Conservation (phyloP, 2,797 vertebrate species). For the Buphagus erythrorhynchus region DNA sequence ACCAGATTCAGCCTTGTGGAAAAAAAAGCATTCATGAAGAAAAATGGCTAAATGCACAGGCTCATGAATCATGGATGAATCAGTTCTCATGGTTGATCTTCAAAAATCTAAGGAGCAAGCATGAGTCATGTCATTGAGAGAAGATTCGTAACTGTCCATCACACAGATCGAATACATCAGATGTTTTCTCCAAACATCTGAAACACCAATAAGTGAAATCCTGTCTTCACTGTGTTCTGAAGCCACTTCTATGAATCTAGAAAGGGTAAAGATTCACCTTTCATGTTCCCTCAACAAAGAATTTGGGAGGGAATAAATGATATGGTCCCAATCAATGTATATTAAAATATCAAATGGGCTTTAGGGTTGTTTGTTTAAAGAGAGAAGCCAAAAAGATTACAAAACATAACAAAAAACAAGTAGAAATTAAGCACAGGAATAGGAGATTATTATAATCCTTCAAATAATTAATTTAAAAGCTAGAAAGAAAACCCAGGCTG, state of each 20-base stretch:
- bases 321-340: neutral
- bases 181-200: neutral
- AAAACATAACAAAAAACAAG: neutral
- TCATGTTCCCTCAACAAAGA: neutral
- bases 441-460: neutral
- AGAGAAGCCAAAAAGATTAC: neutral
- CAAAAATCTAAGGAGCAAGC: conserved; percentile 12
- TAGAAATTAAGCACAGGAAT: neutral
- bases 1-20: neutral
- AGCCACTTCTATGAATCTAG: neutral
- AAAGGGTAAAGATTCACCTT: neutral
- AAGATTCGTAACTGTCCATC: neutral
- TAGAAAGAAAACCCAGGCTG: neutral
- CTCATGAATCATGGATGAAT: conserved; percentile 58
- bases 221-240: neutral
- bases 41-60: conserved; percentile 26
- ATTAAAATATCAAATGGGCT: neutral
- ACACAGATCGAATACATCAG: neutral
- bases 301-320: neutral
- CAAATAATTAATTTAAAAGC: neutral
- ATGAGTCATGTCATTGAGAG: conserved; percentile 14
- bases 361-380: neutral
- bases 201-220: neutral
- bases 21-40: conserved; percentile 43
- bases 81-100: conserved; percentile 22